A percentile compares a stretch with the other conserved stretches of the same genome.
Evolutionary conservation across 2,888 invertebrate species (phyloP).

Genomic region (Cephus pulcher): DNA sequence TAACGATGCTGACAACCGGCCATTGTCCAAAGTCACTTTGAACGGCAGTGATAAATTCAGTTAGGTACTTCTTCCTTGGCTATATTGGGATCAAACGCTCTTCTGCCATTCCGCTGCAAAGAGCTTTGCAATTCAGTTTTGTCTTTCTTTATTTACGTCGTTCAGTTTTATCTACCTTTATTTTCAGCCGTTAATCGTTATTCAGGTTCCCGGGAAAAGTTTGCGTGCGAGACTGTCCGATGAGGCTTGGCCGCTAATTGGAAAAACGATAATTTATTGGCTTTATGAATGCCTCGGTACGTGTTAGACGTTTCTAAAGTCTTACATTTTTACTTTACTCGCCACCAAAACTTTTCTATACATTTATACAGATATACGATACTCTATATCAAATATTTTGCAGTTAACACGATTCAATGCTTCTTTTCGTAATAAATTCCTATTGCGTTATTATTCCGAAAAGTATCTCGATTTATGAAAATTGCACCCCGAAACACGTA

Average conservation of each 20-base stretch:
- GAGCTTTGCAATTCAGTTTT: background rate
- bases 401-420: background rate
- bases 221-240: constrained; percentile 10
- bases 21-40: constrained; percentile 4
- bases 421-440: background rate
- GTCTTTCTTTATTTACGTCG: background rate
- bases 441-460: background rate
- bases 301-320: background rate
- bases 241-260: constrained; percentile 17
- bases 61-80: constrained; percentile 9
- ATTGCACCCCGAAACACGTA: background rate
- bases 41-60: background rate
- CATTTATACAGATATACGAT: background rate
- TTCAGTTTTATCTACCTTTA: constrained; percentile 10
- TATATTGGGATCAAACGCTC: constrained; percentile 24
- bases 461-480: background rate
- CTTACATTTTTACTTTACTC: background rate
- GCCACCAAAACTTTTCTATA: background rate
- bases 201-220: constrained; percentile 16
- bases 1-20: background rate
- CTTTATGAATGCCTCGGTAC: background rate
- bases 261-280: background rate
- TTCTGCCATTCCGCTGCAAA: background rate
- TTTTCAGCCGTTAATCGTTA: constrained; percentile 11
- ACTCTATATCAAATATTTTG: background rate